Base-by-base conservation (phyloP, 2,888 invertebrate species). In the Drosophila ochracea region DNA sequence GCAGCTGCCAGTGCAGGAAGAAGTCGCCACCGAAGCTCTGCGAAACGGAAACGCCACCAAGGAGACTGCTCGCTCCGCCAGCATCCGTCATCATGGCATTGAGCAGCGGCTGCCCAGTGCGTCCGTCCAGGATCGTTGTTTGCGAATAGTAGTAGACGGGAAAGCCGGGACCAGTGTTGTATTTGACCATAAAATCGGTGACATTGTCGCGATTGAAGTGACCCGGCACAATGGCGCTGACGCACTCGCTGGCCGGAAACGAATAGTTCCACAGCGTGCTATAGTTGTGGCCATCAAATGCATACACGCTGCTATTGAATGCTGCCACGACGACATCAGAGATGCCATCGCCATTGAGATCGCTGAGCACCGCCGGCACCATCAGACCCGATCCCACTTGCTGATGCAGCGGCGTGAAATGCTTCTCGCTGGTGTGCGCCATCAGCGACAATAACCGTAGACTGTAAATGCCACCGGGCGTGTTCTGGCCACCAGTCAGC, bases 101-200 rank as follows among this genome's bases (percentile, higher is more conserved):
- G 1, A 93, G 77, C 31, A 93, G 73, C 6, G 93, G 91, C 72
- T 86, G 90, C 0, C 93, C 93, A 2, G 85, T 91, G 33, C 74
- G 79, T 7, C 93, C 93, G 69, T 92, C 92, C 59, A 94, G 77
- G 53, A 94, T 93, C 3, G 93, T 93, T 3, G 93, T 93, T 73
- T 96, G 94, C 5, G 97, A 96, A 89, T 96, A 96, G 91, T 96
- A 96, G 91, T 96, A 96, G 0, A 96, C 94, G 0, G 96, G 96
- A 92, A 95, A 96, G 13, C 95, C 96, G 0, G 96, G 95, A 0
- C 96, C 96, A 41, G 95, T 92, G 76, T 93, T 93, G 53, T 93
- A 96, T 82, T 96, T 96, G 1, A 97, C 94, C 93, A 97, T 94
- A 89, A 97, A 96, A 92, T 97, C 97, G 0, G 97, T 96, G 9